phyloP scores from a whole-genome alignment of 2,888 invertebrate species.

The Gonocerus acuteangulatus region DNA sequence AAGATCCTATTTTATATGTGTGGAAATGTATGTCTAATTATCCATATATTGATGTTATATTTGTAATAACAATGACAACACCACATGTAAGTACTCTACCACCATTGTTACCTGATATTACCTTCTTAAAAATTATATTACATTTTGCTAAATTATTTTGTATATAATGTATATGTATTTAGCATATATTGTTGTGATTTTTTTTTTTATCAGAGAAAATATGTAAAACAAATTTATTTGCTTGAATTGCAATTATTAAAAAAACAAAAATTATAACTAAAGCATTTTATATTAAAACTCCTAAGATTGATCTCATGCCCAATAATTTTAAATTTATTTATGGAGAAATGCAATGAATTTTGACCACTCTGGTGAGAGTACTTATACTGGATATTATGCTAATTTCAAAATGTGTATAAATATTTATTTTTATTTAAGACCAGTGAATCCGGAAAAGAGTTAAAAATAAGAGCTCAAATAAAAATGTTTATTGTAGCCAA shows the following conservation, averaged over 20 bases:
- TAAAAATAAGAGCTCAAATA: no score
- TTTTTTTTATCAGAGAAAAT: conserved; percentile 28
- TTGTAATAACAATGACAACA: conserved; percentile 15
- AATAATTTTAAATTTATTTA: conserved; percentile 2
- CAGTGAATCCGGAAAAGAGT: no score
- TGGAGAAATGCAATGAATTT: neutral
- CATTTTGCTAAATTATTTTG: conserved; percentile 35
- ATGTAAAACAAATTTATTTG: conserved; percentile 19
- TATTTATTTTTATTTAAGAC: no score
- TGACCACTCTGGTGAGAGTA: conserved; percentile 21
- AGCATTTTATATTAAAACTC: conserved; percentile 3
- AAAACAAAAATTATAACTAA: conserved; percentile 4
- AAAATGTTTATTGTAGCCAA: no score
- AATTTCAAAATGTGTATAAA: neutral
- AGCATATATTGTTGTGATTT: conserved; percentile 34
- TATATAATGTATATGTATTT: conserved; percentile 33
- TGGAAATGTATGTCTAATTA: conserved; percentile 33
- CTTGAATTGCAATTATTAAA: conserved; percentile 16
- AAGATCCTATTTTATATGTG: conserved; percentile 34
- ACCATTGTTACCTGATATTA: conserved; percentile 35
- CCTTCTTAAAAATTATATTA: conserved; percentile 12
- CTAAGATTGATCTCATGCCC: conserved; percentile 7
- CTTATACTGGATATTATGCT: conserved; percentile 18
- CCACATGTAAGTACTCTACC: conserved; percentile 28
- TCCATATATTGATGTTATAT: conserved; percentile 24